Evolutionary conservation across 2,888 invertebrate species (phyloP), one percentile per base, ranked within the genome.

Genomic region (Polia nebulosa): DNA sequence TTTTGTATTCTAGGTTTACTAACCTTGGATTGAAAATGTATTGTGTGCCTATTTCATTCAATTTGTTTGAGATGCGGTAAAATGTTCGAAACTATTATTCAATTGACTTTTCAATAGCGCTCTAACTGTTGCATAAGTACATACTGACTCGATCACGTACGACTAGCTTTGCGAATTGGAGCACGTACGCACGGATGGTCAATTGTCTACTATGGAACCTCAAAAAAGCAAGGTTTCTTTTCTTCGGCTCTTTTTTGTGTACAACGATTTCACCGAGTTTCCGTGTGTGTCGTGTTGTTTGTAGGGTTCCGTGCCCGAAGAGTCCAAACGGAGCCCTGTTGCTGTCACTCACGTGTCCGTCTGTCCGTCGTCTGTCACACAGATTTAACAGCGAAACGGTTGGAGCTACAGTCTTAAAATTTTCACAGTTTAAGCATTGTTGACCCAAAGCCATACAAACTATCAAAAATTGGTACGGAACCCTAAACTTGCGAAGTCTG

Each of bases 41-140:
- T 41, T 64, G 22, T 27, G 8, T 53, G 9, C 2, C 17, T 60
- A 29, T 34, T 74, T 71, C 15, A n/a, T 53, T 44, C 17, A n/a
- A n/a, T n/a, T n/a, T n/a, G n/a, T n/a, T n/a, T n/a, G n/a, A n/a
- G n/a, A n/a, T 9, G 11, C 44, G 34, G 3, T 29, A 17, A 47
- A 51, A 2, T 51, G 2, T 15, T 25, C 11, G 8, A 13, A 29
- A 41, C 22, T 29, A n/a, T 44, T 41, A 22, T 29, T 41, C 13
- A 39, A 13, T 68, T 41, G n/a, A 13, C 13, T 25, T 39, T 34
- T 27, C 17, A 22, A 34, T 55, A 27, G 11, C n/a, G 52, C n/a
- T 76, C 15, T 13, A 25, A 17, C 32, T 52, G 25, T 56, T 56
- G 25, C 25, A 44, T 32, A 32, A 41, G 29, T 17, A 51, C n/a